phyloP scores from a whole-genome alignment of 2,113 vertebrate genomes.

The Chionis minor region DNA sequence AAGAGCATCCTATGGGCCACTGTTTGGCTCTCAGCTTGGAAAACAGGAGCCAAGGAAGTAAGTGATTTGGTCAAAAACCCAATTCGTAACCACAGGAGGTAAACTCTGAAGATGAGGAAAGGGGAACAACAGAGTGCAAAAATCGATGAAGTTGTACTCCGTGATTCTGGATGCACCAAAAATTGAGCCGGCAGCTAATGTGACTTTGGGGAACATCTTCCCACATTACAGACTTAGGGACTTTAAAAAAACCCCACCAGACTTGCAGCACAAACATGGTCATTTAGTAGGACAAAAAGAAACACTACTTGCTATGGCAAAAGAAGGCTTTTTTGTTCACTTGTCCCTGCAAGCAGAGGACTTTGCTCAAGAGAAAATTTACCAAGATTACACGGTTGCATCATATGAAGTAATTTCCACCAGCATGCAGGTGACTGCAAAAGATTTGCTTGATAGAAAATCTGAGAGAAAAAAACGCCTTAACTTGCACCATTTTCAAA shows the following conservation, averaged over 20 bases:
- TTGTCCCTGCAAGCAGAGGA: neutral
- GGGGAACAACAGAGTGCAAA: neutral
- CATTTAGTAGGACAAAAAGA: neutral
- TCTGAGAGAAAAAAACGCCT: neutral
- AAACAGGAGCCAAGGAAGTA: neutral
- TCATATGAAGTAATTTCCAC: neutral
- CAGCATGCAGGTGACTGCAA: neutral
- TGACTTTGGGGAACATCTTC: neutral
- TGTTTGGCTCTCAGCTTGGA: neutral
- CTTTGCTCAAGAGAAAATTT: neutral
- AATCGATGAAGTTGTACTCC: fast-evolving
- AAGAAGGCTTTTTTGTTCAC: neutral
- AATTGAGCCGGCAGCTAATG: neutral
- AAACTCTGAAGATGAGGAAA: neutral
- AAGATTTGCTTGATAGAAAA: neutral
- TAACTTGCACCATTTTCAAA: neutral
- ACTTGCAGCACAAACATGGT: neutral
- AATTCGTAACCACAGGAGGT: neutral
- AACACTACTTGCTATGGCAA: neutral
- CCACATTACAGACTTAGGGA: neutral
- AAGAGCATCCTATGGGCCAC: neutral
- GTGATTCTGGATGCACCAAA: neutral
- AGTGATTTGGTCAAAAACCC: neutral
- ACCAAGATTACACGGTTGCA: neutral
- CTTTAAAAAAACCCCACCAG: neutral